Evolutionary conservation across 2,888 invertebrate genomes (phyloP).

Genomic region (Disparrhopalites patrizii): DNA sequence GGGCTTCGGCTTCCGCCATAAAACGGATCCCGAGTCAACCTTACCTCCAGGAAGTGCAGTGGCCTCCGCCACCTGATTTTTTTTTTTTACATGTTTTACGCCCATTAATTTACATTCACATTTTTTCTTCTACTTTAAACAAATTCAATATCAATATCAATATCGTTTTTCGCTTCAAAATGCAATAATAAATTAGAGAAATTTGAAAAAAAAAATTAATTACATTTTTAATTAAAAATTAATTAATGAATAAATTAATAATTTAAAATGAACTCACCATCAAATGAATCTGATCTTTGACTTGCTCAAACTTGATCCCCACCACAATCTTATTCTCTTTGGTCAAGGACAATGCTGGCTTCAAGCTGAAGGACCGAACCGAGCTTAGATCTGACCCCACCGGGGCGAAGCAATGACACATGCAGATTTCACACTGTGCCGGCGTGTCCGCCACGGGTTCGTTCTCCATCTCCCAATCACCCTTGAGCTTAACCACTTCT

Average conservation of each 20-base stretch:
- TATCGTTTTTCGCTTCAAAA: too few relatives aligned
- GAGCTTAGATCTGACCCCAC: conserved; percentile 7
- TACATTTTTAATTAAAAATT: too few relatives aligned
- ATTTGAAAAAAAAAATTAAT: too few relatives aligned
- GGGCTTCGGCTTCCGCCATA: conserved; percentile 18
- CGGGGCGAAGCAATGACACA: conserved; percentile 20
- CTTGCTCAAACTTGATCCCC: conserved; percentile 31
- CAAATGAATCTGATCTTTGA: conserved; percentile 30
- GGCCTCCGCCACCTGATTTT: conserved; percentile 27
- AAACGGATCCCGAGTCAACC: conserved; percentile 15
- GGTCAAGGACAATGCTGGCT: not conserved
- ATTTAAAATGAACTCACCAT: conserved; percentile 5
- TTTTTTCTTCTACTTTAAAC: too few relatives aligned
- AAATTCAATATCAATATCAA: too few relatives aligned
- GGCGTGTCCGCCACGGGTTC: conserved; percentile 20
- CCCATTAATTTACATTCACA: too few relatives aligned
- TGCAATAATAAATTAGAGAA: too few relatives aligned
- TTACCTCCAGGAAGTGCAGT: conserved; percentile 12
- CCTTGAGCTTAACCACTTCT: not conserved
- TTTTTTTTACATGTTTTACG: too few relatives aligned
- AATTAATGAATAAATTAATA: not conserved
- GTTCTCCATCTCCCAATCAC: conserved; percentile 19
- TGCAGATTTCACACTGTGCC: conserved; percentile 19
- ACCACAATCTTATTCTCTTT: conserved; percentile 10
- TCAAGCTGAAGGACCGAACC: conserved; percentile 17